Percentiles rank a stretch among this genome's conserved stretches.
phyloP scores from a whole-genome alignment of 2,888 invertebrate species.

The Aporophyla nigra region DNA sequence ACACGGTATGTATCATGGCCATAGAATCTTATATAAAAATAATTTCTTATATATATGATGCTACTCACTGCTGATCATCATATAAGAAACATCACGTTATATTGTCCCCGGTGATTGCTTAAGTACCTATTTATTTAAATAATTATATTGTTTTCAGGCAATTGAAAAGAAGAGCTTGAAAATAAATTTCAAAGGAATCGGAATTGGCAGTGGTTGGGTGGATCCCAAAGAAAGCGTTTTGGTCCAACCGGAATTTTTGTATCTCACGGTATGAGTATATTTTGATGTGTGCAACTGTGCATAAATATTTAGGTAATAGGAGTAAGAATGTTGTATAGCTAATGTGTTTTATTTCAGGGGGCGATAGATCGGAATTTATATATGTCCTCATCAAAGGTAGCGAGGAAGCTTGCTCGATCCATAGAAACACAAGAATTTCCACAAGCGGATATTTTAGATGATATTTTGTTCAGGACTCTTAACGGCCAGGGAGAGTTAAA shows the following conservation, averaged over 20 bases:
- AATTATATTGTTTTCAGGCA: conserved; percentile 74
- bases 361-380: conserved; percentile 80
- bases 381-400: conserved; percentile 70
- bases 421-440: conserved; percentile 76
- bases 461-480: conserved; percentile 73
- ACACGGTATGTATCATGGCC: conserved; percentile 80
- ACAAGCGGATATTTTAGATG: conserved; percentile 73
- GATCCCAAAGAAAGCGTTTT: conserved; percentile 84
- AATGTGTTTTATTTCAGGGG: conserved; percentile 75
- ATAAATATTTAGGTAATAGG: background rate
- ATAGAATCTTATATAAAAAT: no score
- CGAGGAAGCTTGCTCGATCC: conserved; percentile 73
- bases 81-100: background rate
- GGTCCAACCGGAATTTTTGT: conserved; percentile 80
- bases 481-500: conserved; percentile 77
- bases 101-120: background rate
- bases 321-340: background rate
- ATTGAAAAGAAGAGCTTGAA: conserved; percentile 82
- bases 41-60: no score
- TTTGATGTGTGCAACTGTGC: conserved; percentile 1
- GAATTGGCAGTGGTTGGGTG: conserved; percentile 87
- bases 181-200: conserved; percentile 87
- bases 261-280: conserved; percentile 76
- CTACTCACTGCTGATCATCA: background rate
- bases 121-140: background rate